Percentiles rank a stretch among this genome's conserved stretches.
Conservation (phyloP, 2,113 vertebrate genomes). For the Diglossa brunneiventris region DNA sequence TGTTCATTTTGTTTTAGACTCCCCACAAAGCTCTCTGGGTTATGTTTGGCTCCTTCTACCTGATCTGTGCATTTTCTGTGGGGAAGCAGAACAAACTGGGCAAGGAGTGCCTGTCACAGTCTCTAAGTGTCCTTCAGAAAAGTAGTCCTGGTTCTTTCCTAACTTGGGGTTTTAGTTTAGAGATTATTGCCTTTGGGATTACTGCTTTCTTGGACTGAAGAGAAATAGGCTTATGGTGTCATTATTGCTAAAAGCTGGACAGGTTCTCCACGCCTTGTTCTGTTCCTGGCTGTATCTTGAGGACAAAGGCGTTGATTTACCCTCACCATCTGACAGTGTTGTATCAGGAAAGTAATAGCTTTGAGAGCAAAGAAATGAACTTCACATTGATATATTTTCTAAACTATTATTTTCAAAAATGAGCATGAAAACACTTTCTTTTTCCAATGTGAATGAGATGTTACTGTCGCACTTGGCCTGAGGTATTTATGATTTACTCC, state of each 20-base stretch:
- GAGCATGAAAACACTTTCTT: conserved; percentile 24
- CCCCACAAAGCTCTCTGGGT: not conserved
- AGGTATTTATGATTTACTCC: conserved; percentile 10
- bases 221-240: not conserved
- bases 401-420: conserved; percentile 28
- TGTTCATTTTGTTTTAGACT: not conserved
- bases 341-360: not conserved
- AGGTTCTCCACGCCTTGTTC: not conserved
- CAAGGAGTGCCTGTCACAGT: not conserved
- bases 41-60: not conserved
- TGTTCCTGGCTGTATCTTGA: not conserved
- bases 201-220: not conserved
- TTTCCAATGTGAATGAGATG: not conserved
- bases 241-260: not conserved
- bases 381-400: not conserved
- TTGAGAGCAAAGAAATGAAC: conserved; percentile 1
- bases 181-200: not conserved
- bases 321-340: not conserved
- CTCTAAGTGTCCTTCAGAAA: not conserved
- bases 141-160: not conserved
- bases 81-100: not conserved
- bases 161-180: not conserved
- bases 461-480: not conserved
- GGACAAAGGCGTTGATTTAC: not conserved
- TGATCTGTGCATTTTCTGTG: not conserved